These are phyloP conservation scores for Plagiodera versicolora DNA, from an alignment of 2,888 invertebrate genomes.

Conservation along the genomic window DNA sequence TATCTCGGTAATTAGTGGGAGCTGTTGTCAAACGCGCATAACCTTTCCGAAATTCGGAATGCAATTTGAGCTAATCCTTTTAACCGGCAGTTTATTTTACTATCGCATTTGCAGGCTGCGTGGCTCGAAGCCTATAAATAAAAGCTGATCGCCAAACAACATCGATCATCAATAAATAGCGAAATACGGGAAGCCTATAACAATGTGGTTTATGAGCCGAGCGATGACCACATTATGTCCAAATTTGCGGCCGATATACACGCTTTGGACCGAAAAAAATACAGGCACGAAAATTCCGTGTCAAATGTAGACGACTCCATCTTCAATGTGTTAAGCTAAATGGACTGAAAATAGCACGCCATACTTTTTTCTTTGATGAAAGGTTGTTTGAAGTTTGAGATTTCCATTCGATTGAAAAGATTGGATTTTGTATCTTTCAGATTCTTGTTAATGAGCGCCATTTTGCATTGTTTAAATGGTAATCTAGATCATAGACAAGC, in stretches of 20 bases:
- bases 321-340: not conserved
- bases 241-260: conserved; percentile 11
- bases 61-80: conserved; percentile 36
- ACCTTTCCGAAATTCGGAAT: conserved; percentile 31
- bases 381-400: too few species aligned
- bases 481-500: too few species aligned
- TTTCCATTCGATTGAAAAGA: too few species aligned
- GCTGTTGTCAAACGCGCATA: conserved; percentile 17
- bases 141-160: conserved; percentile 41
- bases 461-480: too few species aligned
- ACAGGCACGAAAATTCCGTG: not conserved
- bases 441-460: too few species aligned
- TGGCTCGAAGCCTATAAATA: conserved; percentile 40
- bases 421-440: too few species aligned
- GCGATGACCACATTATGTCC: conserved; percentile 26
- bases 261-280: not conserved
- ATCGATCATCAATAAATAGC: conserved; percentile 46
- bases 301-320: not conserved
- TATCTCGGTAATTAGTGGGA: conserved; percentile 11
- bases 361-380: too few species aligned
- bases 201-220: conserved; percentile 43
- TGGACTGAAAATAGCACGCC: not conserved
- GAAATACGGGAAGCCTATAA: conserved; percentile 42
- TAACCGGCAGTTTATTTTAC: conserved; percentile 40
- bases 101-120: conserved; percentile 38